phyloP scores from a whole-genome alignment of 2,797 vertebrate genomes.

The Halcyon chelicuti region DNA sequence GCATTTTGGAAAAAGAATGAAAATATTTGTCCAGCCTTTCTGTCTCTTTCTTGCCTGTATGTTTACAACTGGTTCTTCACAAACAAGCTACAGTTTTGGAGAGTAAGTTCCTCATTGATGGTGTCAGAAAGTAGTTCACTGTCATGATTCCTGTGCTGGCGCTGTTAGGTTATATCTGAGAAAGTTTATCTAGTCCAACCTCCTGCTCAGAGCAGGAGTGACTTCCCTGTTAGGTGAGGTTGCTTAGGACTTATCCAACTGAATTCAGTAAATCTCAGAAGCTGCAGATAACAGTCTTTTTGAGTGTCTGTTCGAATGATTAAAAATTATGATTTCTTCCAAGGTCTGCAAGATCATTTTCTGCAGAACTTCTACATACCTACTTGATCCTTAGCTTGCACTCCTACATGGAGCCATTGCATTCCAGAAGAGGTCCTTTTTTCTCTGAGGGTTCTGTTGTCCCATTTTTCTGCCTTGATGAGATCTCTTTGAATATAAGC shows the following conservation, averaged over 20 bases:
- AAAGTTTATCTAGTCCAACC: background rate
- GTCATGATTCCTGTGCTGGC: background rate
- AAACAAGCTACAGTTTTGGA: background rate
- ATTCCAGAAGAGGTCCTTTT: background rate
- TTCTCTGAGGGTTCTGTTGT: background rate
- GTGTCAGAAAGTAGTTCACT: background rate
- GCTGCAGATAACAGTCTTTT: background rate
- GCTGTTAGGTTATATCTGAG: background rate
- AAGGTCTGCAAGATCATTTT: background rate
- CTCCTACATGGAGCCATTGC: background rate
- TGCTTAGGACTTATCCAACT: background rate
- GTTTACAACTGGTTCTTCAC: background rate
- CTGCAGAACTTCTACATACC: background rate
- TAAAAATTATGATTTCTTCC: background rate
- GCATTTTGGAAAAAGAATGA: background rate
- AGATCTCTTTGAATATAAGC: background rate
- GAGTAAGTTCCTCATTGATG: background rate
- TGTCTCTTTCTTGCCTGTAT: background rate
- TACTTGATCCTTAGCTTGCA: background rate
- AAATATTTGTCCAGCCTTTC: background rate
- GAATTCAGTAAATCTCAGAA: background rate
- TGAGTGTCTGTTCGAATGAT: background rate
- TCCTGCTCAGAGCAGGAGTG: background rate
- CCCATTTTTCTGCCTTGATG: background rate
- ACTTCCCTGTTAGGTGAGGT: background rate